Conservation (phyloP, 92 coral and sea anemone genomes). For the Heteractis magnifica region DNA sequence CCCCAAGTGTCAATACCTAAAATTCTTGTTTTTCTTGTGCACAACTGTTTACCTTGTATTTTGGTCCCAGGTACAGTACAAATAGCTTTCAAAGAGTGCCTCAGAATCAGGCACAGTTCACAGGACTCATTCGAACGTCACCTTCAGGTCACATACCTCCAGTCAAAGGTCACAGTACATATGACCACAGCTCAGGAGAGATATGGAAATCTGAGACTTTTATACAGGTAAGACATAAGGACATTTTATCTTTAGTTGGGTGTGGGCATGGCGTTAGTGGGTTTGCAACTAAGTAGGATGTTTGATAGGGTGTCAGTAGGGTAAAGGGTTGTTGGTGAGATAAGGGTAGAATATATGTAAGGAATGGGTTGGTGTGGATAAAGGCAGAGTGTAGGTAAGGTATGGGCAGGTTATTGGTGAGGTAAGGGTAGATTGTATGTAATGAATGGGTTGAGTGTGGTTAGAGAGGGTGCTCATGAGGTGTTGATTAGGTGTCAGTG, state of each 20-base stretch:
- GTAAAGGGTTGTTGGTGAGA: not conserved
- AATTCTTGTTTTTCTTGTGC: not conserved
- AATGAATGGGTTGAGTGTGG: not conserved
- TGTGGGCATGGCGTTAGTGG: not conserved
- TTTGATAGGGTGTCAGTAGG: not conserved
- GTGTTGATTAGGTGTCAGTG: not conserved
- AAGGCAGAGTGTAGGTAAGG: not conserved
- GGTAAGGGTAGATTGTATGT: not conserved
- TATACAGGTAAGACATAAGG: conserved; percentile 61
- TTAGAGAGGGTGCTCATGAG: not conserved
- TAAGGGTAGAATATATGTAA: not conserved
- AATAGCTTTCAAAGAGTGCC: conserved; percentile 49
- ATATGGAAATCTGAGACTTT: conserved; percentile 81
- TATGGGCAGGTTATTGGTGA: not conserved
- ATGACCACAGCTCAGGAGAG: conserved; percentile 75
- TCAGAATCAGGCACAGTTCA: conserved; percentile 56
- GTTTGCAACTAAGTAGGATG: not conserved
- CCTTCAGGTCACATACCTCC: conserved; percentile 64
- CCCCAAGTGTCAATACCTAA: not conserved
- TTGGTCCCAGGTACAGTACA: conserved; percentile 51
- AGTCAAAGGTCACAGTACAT: conserved; percentile 54
- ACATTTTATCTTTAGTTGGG: not conserved
- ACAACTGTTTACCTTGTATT: not conserved
- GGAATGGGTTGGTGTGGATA: not conserved
- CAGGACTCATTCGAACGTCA: conserved; percentile 62